Evolutionary conservation across 2,797 vertebrate species (phyloP), one percentile per base, ranked within the genome.

Genomic region (Premnoplex brunnescens): DNA sequence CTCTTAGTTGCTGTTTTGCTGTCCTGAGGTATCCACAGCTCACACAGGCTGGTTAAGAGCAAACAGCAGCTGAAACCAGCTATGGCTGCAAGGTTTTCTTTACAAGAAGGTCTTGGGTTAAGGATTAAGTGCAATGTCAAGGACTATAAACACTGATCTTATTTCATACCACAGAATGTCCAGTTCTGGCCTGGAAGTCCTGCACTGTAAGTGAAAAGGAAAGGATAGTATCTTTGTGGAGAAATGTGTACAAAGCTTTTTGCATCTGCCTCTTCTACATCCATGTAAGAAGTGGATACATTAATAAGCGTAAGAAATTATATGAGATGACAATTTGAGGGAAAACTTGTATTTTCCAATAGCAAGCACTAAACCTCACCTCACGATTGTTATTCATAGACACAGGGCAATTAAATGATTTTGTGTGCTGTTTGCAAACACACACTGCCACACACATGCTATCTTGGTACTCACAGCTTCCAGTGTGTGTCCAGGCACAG

Each of bases 401-500:
- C 26, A 16, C 26, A 51, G 49, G 49, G 26, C 36, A 36, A 39
- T 41, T 30, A 5, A 22, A 59, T 19, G 15, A 12, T 43, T 66
- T 87, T 44, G 5, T 15, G 12, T 24, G 20, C 12, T 74, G 27
- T 52, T 56, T 52, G 28, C 46, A 64, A 76, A 28, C 68, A 56
- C 13, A 27, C 36, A 10, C 22, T 20, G 16, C 22, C 56, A 16
- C 1, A 2, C 0, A 0, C 26, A 10, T 17, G n/a, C 19, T 60
- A 0, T 30, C 23, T 15, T 21, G 12, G 21, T 39, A 23, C n/a
- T 10, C 3, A 0, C 17, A 23, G 28, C 14, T 90, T 52, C 34
- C 34, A 43, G 6, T 0, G 1, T 2, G 12, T 10, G 37, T 30
- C 27, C 12, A 36, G 9, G 28, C 24, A 6, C 4, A 13, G 17